Conservation (phyloP, 2,888 invertebrate genomes). For the Nezara viridula region DNA sequence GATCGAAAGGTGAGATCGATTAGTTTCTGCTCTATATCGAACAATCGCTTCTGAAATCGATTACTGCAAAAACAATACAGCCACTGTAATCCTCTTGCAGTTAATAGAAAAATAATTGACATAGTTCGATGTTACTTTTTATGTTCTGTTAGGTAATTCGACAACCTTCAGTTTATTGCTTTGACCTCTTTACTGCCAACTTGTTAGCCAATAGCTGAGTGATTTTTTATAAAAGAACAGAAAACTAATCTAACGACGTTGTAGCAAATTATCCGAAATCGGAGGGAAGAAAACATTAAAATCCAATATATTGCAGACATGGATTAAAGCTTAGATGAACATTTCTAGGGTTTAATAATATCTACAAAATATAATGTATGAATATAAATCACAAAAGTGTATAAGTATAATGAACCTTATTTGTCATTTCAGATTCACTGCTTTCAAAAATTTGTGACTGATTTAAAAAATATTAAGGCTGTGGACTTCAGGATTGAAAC, state of each 20-base stretch:
- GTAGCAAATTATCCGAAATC: no score
- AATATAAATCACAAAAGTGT: no score
- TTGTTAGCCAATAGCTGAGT: background rate
- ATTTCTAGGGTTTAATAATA: no score
- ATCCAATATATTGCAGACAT: no score
- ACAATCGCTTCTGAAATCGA: background rate
- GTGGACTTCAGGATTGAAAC: no score
- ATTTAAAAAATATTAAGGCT: no score
- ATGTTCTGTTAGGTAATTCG: background rate
- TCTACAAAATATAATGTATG: no score
- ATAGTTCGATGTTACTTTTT: background rate
- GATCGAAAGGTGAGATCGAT: background rate
- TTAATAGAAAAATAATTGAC: background rate
- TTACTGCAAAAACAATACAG: background rate
- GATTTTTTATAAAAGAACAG: background rate
- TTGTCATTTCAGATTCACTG: no score
- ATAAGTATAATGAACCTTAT: no score
- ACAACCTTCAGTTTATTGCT: background rate
- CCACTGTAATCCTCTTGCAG: background rate
- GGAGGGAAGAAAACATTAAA: no score
- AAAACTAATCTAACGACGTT: background rate
- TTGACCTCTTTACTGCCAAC: background rate
- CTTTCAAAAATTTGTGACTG: no score
- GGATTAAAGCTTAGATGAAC: no score
- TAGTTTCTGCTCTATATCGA: background rate